Evolutionary conservation across 2,797 vertebrate species (phyloP).

Genomic region (Australoheros facetus): DNA sequence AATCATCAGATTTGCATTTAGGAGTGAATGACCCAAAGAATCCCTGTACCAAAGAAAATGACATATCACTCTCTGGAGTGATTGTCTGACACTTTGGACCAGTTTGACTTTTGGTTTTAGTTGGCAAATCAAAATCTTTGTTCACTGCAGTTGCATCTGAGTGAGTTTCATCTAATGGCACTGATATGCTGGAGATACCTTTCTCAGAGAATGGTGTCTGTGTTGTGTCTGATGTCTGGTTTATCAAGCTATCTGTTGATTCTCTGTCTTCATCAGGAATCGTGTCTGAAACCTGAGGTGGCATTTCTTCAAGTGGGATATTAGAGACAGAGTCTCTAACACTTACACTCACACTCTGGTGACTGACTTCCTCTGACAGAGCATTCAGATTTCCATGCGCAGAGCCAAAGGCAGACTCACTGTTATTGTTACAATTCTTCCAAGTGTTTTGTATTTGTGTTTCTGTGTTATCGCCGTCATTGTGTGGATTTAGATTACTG

Average conservation of each 20-base stretch:
- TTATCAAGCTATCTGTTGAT: conserved; percentile 24
- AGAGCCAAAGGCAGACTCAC: conserved; percentile 57
- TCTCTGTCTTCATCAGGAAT: conserved; percentile 27
- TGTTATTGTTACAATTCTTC: conserved; percentile 66
- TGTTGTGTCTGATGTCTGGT: conserved; percentile 37
- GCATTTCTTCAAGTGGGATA: conserved; percentile 75
- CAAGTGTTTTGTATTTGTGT: conserved; percentile 61
- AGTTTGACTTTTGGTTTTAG: conserved; percentile 36
- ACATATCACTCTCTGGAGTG: conserved; percentile 45
- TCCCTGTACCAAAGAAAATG: conserved; percentile 76
- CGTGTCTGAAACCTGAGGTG: conserved; percentile 33
- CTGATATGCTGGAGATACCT: conserved; percentile 13
- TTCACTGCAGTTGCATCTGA: conserved; percentile 31
- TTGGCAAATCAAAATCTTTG: conserved; percentile 32
- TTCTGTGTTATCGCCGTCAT: conserved; percentile 55
- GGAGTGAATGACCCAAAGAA: conserved; percentile 82
- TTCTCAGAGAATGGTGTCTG: conserved; percentile 23
- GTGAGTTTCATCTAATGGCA: conserved; percentile 27
- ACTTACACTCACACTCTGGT: conserved; percentile 53
- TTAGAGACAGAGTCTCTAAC: conserved; percentile 75
- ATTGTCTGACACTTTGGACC: conserved; percentile 44
- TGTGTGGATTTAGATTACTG: conserved; percentile 78
- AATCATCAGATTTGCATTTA: conserved; percentile 68
- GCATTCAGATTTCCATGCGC: conserved; percentile 79
- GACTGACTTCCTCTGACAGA: conserved; percentile 77